Percentiles rank a stretch among this genome's conserved stretches.
phyloP scores from a whole-genome alignment of 2,888 invertebrate genomes.

The Hylaea fasciaria region DNA sequence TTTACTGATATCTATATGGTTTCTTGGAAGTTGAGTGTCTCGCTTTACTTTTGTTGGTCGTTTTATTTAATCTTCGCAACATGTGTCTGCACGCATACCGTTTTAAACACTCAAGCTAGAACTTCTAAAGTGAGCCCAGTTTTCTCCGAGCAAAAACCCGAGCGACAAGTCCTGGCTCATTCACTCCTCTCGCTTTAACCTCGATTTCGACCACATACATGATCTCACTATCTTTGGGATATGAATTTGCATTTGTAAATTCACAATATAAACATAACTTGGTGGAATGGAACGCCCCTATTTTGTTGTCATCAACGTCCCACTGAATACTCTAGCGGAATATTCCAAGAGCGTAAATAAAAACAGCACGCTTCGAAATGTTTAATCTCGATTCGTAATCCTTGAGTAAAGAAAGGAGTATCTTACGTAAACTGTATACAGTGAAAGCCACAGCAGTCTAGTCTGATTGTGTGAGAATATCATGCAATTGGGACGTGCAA shows the following conservation, averaged over 20 bases:
- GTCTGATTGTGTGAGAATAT: slow-evolving; percentile 28
- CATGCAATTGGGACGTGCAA: slow-evolving; percentile 52
- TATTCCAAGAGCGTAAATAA: slow-evolving; percentile 16
- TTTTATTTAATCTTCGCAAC: slow-evolving; percentile 9
- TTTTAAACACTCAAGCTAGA: slow-evolving; percentile 7
- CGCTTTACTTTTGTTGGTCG: slow-evolving; percentile 7
- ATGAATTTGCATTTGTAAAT: slow-evolving; percentile 30
- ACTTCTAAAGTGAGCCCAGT: slow-evolving; percentile 37
- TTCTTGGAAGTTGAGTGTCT: slow-evolving; percentile 5
- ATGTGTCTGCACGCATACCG: slow-evolving; percentile 2
- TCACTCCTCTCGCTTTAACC: slow-evolving; percentile 47
- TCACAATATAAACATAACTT: slow-evolving; percentile 24
- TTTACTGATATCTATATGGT: not conserved
- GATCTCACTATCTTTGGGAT: slow-evolving; percentile 46
- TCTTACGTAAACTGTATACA: slow-evolving; percentile 35
- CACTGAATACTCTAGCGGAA: slow-evolving; percentile 12
- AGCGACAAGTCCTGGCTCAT: slow-evolving; percentile 61
- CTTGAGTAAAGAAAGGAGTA: slow-evolving; percentile 36
- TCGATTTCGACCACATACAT: slow-evolving; percentile 44
- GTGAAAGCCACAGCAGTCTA: slow-evolving; percentile 11
- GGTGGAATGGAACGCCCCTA: slow-evolving; percentile 18
- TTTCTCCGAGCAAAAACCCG: slow-evolving; percentile 53
- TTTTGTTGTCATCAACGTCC: slow-evolving; percentile 26
- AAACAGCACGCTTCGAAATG: slow-evolving; percentile 22
- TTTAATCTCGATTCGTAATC: slow-evolving; percentile 32